Evolutionary conservation across 2,888 invertebrate species (phyloP).

Genomic region (Apocheima hispidaria): DNA sequence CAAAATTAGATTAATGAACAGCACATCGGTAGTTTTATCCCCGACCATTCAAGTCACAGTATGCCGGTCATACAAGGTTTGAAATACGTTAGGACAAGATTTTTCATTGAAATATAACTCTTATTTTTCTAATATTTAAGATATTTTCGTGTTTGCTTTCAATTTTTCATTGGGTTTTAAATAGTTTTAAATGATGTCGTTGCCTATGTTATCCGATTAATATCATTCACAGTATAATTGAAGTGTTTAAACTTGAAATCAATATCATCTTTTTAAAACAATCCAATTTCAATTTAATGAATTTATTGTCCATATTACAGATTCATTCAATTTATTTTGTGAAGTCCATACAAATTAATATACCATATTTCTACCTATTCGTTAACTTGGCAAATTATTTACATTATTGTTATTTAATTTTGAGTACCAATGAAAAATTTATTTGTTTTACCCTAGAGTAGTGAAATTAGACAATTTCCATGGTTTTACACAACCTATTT

Average conservation of each 20-base stretch:
- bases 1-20: slow-evolving; percentile 62
- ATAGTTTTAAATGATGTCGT: slow-evolving; percentile 41
- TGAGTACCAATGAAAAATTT: slow-evolving; percentile 73
- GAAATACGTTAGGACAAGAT: slow-evolving; percentile 43
- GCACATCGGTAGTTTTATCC: background rate
- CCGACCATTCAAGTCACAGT: slow-evolving; percentile 58
- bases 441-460: too few relatives aligned
- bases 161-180: slow-evolving; percentile 74
- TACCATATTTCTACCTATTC: slow-evolving; percentile 45
- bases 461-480: too few relatives aligned
- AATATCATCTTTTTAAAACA: slow-evolving; percentile 58
- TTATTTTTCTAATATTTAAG: slow-evolving; percentile 24
- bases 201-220: slow-evolving; percentile 33
- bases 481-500: slow-evolving; percentile 28
- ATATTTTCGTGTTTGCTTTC: slow-evolving; percentile 14
- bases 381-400: slow-evolving; percentile 51
- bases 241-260: slow-evolving; percentile 53
- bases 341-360: slow-evolving; percentile 52
- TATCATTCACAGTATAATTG: slow-evolving; percentile 38
- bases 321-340: slow-evolving; percentile 59
- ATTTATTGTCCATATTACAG: slow-evolving; percentile 69
- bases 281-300: slow-evolving; percentile 71
- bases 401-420: slow-evolving; percentile 41
- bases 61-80: slow-evolving; percentile 72
- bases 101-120: slow-evolving; percentile 47